Conservation (phyloP, 2,113 vertebrate species). For the Emydura subglobosa region DNA sequence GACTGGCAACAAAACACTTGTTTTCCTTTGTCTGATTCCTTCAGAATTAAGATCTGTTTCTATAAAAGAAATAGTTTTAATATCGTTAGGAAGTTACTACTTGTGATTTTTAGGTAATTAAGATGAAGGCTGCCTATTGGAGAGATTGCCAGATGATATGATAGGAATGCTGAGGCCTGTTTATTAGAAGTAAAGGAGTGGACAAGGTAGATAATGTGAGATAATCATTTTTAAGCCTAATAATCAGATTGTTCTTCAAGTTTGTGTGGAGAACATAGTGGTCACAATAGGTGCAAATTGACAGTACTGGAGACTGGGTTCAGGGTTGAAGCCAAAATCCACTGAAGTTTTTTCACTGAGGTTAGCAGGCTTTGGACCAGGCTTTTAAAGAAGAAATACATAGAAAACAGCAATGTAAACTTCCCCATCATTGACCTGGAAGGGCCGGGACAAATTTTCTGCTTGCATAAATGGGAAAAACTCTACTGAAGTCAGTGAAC, state of each 20-base stretch:
- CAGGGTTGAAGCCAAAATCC: not conserved
- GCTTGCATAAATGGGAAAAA: not conserved
- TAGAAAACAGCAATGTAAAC: not conserved
- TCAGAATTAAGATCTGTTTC: not conserved
- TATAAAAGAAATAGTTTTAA: not conserved
- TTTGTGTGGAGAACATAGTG: not conserved
- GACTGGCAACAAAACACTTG: slow-evolving; percentile 78
- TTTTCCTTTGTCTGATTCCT: slow-evolving; percentile 13
- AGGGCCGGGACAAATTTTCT: accelerated
- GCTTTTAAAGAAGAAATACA: not conserved
- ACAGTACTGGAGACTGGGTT: not conserved
- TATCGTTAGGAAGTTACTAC: not conserved
- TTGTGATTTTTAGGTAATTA: not conserved
- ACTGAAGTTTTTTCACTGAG: not conserved
- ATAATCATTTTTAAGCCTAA: not conserved
- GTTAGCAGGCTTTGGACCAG: not conserved
- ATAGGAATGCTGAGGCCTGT: not conserved
- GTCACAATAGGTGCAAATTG: not conserved
- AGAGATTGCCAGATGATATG: accelerated
- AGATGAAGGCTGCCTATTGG: accelerated
- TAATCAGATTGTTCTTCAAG: not conserved
- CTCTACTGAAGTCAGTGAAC: accelerated
- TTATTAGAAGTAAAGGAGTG: not conserved
- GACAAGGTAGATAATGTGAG: not conserved
- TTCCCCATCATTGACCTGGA: not conserved